Evolutionary conservation across 2,113 vertebrate species (phyloP).

Genomic region (Chaenocephalus aceratus): DNA sequence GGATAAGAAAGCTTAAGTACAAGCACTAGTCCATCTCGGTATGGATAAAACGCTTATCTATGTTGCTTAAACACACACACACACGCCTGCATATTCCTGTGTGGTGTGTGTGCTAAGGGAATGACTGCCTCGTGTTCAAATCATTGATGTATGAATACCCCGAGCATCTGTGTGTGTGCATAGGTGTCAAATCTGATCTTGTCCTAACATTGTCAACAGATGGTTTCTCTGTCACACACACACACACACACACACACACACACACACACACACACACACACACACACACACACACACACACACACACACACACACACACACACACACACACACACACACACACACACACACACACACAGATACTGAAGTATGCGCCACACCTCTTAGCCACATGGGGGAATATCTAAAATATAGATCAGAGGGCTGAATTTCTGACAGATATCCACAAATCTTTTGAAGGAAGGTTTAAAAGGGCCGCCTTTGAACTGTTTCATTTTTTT

Average conservation of each 20-base stretch:
- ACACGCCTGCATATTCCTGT: conserved; percentile 24
- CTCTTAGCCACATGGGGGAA: conserved; percentile 54
- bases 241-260: neutral
- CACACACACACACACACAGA: conserved; percentile 29
- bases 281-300: too few relatives aligned
- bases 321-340: neutral
- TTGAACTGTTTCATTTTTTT: conserved; percentile 65
- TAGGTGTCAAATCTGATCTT: conserved; percentile 54
- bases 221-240: neutral
- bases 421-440: conserved; percentile 56
- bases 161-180: conserved; percentile 12
- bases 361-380: conserved; percentile 42
- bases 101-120: conserved; percentile 19
- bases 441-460: conserved; percentile 76
- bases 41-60: conserved; percentile 25
- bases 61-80: conserved; percentile 15
- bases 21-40: conserved; percentile 22
- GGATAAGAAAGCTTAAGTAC: conserved; percentile 26
- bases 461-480: conserved; percentile 48
- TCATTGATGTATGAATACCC: conserved; percentile 41
- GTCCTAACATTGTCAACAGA: conserved; percentile 33
- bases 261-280: too few relatives aligned
- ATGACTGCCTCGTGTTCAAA: conserved; percentile 21
- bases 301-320: too few relatives aligned
- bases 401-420: conserved; percentile 77